Evolutionary conservation across 2,797 vertebrate species (phyloP).

Genomic region (Anabas testudineus): DNA sequence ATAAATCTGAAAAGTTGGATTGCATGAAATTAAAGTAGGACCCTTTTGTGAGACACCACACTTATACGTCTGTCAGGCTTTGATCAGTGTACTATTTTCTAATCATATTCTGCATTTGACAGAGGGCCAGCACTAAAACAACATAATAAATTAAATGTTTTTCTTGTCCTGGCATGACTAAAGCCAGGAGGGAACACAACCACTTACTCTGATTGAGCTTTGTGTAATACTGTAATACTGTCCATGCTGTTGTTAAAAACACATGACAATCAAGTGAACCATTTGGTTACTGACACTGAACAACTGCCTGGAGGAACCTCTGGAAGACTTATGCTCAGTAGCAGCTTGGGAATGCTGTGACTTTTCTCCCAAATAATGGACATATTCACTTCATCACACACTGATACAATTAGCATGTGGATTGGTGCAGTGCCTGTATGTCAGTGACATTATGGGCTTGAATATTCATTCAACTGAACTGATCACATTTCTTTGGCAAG

Average conservation of each 20-base stretch:
- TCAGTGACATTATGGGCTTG: conserved; percentile 37
- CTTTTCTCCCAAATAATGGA: conserved; percentile 45
- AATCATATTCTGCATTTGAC: conserved; percentile 17
- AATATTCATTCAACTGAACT: conserved; percentile 33
- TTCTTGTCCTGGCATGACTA: conserved; percentile 9
- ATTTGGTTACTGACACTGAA: conserved; percentile 7
- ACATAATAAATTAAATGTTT: conserved; percentile 10
- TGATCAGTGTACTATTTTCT: neutral
- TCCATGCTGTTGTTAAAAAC: conserved; percentile 1
- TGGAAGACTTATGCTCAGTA: conserved; percentile 32
- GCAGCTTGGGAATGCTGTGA: conserved; percentile 34
- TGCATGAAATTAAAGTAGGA: conserved; percentile 1
- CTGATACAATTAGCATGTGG: conserved; percentile 41
- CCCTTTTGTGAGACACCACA: conserved; percentile 4
- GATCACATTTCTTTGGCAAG: conserved; percentile 19
- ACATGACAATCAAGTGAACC: conserved; percentile 14
- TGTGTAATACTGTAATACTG: conserved; percentile 8
- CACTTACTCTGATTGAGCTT: conserved; percentile 23
- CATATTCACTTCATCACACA: conserved; percentile 52
- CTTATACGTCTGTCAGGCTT: neutral
- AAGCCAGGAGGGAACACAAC: neutral
- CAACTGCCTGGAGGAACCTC: conserved; percentile 13
- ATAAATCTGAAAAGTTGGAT: neutral
- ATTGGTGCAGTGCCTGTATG: conserved; percentile 31
- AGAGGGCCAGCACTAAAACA: conserved; percentile 2